phyloP scores from a whole-genome alignment of 1,140 invertebrate species.

The Cydia splendana region DNA sequence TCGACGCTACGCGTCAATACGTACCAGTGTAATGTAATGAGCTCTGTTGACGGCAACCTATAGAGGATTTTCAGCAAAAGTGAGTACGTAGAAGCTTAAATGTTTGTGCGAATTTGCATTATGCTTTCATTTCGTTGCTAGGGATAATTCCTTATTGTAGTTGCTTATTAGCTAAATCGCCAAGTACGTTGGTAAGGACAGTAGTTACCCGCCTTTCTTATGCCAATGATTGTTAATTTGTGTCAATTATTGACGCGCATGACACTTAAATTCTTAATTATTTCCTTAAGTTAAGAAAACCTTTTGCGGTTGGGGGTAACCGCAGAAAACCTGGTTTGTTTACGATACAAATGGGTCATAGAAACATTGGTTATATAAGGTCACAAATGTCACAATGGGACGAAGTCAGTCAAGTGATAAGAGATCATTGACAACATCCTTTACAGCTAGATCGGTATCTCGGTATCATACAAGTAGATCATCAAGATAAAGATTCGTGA shows the following conservation, averaged over 20 bases:
- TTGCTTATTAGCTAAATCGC: background rate
- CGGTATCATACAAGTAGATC: conserved; percentile 2
- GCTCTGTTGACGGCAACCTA: conserved; percentile 42
- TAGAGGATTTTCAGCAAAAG: conserved; percentile 54
- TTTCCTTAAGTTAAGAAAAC: background rate
- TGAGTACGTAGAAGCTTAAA: conserved; percentile 46
- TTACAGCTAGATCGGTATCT: conserved; percentile 7
- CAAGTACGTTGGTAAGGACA: background rate
- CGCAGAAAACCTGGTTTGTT: conserved; percentile 12
- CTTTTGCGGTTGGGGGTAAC: background rate
- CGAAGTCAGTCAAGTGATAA: background rate
- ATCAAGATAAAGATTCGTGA: conserved; percentile 7
- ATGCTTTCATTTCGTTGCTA: conserved; percentile 32
- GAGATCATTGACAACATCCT: conserved; percentile 27
- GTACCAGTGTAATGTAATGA: conserved; percentile 40
- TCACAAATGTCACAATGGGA: background rate
- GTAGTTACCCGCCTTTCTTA: background rate
- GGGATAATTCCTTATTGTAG: background rate
- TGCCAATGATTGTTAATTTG: background rate
- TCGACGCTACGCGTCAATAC: conserved; percentile 40
- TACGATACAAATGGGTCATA: background rate
- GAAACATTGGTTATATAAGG: conserved; percentile 16
- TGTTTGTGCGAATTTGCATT: conserved; percentile 41
- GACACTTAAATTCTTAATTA: background rate
- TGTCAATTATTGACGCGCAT: background rate